Base-by-base conservation (phyloP, 2,113 vertebrate species). In the Pachycephala philippinensis region DNA sequence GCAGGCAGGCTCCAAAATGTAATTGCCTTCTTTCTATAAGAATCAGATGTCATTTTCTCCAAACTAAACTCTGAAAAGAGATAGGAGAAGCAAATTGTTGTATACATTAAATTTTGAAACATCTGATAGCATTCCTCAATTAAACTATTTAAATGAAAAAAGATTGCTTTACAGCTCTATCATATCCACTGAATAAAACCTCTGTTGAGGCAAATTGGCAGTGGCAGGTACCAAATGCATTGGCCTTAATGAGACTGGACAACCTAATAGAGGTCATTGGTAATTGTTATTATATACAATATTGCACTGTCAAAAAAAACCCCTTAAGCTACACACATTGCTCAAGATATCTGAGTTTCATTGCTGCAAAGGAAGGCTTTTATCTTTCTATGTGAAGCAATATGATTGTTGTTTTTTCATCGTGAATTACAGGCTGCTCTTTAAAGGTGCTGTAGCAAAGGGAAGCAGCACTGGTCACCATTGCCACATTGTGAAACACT, bases 91-190 rank as follows among this genome's bases (percentile, higher is more conserved):
- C 97, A 98, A 98, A 98, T 98, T 98, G 98, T 98, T 98, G 97
- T 98, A 98, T 99, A 98, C 98, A 98, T 99, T 98, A 99, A 98
- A 99, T 99, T 98, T 98, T 98, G 98, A 99, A 99, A 98, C 99
- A 99, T 98, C 98, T 98, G 98, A 99, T 98, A 98, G 98, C 98
- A 98, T 99, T 98, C 98, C 98, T 98, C 99, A 99, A 99, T 99
- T 99, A 99, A 99, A 99, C 98, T 98, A 99, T 98, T 99, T 98
- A 98, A 98, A 99, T 98, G 98, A 98, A 98, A 98, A 98, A 98
- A 98, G 99, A 99, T 99, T 99, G 99, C 99, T 99, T 98, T 98
- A 99, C 98, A 98, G 98, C 98, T 99, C 98, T 98, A 98, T 99
- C 99, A 99, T 98, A 98, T 98, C 98, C 97, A 98, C 98, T 99